Evolutionary conservation across 2,113 vertebrate species (phyloP), one percentile per base, ranked within the genome.

Genomic region (Sinocyclocheilus anophthalmus): DNA sequence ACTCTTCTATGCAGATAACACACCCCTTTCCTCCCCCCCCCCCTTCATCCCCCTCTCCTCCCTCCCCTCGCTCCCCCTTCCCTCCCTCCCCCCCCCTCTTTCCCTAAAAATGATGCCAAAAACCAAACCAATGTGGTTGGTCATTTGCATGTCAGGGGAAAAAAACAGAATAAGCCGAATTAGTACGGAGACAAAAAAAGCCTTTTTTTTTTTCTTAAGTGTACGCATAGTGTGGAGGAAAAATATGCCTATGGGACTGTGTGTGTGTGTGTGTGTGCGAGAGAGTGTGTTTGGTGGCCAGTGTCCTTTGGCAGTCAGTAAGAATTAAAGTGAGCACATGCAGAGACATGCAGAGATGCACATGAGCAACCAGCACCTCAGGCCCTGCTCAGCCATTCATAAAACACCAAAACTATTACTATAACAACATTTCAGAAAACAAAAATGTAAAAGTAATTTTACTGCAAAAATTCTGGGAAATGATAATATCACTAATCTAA

Each of bases 241-340:
- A 77, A 33, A 57, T 12, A 77, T 33, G 50, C 26, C 50, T 59
- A 76, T 85, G 75, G 24, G 18, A 78, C 75, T 39, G 76, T 26
- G 37, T 76, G 5, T 65, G 26, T 69, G 18, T 5, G 18, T 69
- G 80, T 30, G 5, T 48, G 2, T 33, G 2, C 12, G 53, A n/a
- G 10, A 9, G n/a, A 12, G 24, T 85, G 16, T 39, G 63, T 37
- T 11, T 0, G 18, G 30, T 70, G 42, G 75, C 22, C 84, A 79
- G 59, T 78, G 67, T 85, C 76, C 30, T 85, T 76, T 79, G 61
- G 45, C 45, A 57, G 63, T 79, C 84, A 72, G 76, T 30, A 33
- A 79, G 33, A 81, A 65, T 55, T 55, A 79, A 11, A 80, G 13
- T 22, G 14, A 63, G 76, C 79, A 82, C 79, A 10, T 24, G 53